A percentile compares a stretch with the other conserved stretches of the same genome.
These are phyloP conservation scores for Scaptomyza pallida DNA, from an alignment of 1,140 invertebrate genomes.

Conservation along the genomic window DNA sequence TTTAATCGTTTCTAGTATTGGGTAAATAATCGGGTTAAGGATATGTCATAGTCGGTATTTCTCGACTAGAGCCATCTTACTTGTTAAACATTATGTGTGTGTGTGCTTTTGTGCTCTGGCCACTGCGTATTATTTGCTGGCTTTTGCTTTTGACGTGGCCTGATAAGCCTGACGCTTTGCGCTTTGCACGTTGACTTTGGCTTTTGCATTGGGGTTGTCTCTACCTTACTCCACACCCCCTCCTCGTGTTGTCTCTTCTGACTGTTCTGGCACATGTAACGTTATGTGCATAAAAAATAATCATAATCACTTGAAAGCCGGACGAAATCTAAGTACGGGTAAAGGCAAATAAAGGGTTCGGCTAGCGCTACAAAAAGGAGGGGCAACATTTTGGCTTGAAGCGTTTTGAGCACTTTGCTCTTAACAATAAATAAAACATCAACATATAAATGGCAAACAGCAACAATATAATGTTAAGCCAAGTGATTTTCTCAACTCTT, in stretches of 20 bases:
- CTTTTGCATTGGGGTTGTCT: constrained; percentile 14
- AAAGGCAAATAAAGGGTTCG: constrained; percentile 45
- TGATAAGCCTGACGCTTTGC: constrained; percentile 51
- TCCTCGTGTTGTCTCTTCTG: no score
- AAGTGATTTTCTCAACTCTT: constrained; percentile 43
- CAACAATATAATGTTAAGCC: constrained; percentile 17
- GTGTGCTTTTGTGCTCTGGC: constrained; percentile 27
- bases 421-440: constrained; percentile 59
- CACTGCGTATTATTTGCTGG: constrained; percentile 29
- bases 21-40: no score
- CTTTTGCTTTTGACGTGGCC: constrained; percentile 65
- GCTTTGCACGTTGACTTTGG: constrained; percentile 27
- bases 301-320: constrained; percentile 79
- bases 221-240: no score
- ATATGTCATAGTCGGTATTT: no score
- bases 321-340: constrained; percentile 31
- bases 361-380: not conserved
- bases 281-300: constrained; percentile 82
- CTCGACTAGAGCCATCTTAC: no score
- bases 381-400: constrained; percentile 33
- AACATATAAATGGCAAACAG: constrained; percentile 63
- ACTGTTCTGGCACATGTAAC: constrained; percentile 53
- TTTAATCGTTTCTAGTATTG: no score
- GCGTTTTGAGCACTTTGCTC: constrained; percentile 66
- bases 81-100: no score